phyloP scores from a whole-genome alignment of 2,888 invertebrate genomes.

The Orchesellides sinensis region DNA sequence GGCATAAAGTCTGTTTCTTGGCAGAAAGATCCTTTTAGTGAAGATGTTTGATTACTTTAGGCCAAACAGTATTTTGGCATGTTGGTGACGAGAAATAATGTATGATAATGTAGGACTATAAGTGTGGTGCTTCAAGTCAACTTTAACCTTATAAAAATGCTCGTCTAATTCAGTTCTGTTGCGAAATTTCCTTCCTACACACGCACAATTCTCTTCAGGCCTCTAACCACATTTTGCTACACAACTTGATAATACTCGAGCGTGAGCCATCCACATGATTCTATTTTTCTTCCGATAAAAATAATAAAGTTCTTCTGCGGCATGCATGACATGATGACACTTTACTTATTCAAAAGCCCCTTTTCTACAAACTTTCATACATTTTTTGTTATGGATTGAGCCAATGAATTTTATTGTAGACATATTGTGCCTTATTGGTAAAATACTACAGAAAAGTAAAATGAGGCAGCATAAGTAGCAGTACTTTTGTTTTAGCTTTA shows the following conservation, averaged over 20 bases:
- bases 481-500: not conserved
- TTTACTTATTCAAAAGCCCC: not conserved
- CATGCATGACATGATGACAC: not conserved
- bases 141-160: constrained; percentile 20
- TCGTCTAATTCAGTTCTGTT: not conserved
- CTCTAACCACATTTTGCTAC: no score
- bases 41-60: constrained; percentile 6
- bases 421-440: not conserved
- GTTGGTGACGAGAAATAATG: constrained; percentile 30
- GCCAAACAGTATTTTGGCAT: constrained; percentile 25
- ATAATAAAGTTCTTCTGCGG: no score
- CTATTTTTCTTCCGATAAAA: no score
- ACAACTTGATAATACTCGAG: no score
- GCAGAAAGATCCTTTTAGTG: constrained; percentile 6
- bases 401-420: constrained; percentile 7
- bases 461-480: not conserved
- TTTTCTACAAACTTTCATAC: not conserved
- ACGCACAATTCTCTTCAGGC: no score
- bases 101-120: constrained; percentile 24
- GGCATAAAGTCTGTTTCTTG: no score
- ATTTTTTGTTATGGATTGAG: constrained; percentile 10
- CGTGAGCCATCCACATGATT: not conserved
- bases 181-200: no score
- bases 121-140: constrained; percentile 21
- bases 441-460: not conserved